phyloP scores from a whole-genome alignment of 2,113 vertebrate species.

The Bambusicola thoracicus region DNA sequence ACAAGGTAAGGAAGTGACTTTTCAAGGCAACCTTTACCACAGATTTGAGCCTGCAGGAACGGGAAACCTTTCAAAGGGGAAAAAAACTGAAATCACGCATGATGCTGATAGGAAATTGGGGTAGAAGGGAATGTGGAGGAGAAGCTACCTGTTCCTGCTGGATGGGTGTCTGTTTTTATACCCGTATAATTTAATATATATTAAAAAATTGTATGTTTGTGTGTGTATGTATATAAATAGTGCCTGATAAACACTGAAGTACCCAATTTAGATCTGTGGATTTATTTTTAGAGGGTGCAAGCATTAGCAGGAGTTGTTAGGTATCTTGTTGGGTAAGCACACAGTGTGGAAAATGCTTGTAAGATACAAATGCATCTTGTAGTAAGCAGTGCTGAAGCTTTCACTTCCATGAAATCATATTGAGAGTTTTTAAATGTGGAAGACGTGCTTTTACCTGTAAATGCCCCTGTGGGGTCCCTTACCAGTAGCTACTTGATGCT shows the following conservation, averaged over 20 bases:
- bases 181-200: no score
- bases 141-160: not conserved
- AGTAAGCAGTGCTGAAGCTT: not conserved
- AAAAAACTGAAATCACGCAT: not conserved
- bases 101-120: not conserved
- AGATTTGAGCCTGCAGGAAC: not conserved
- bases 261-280: not conserved
- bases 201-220: no score
- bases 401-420: not conserved
- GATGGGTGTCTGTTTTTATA: no score
- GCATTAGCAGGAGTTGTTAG: not conserved
- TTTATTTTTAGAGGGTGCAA: not conserved
- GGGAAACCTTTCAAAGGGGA: not conserved
- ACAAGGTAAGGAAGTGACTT: constrained; percentile 88
- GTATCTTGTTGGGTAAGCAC: not conserved
- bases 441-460: not conserved
- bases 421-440: not conserved
- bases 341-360: not conserved
- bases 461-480: accelerated
- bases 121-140: not conserved
- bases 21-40: not conserved
- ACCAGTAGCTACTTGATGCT: not conserved
- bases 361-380: not conserved
- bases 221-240: no score
- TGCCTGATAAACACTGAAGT: not conserved